Percentiles rank a stretch among this genome's conserved stretches.
Conservation (phyloP, 30 jellyfish, hydroid and myxozoan species). For the Turritopsis rubra region DNA sequence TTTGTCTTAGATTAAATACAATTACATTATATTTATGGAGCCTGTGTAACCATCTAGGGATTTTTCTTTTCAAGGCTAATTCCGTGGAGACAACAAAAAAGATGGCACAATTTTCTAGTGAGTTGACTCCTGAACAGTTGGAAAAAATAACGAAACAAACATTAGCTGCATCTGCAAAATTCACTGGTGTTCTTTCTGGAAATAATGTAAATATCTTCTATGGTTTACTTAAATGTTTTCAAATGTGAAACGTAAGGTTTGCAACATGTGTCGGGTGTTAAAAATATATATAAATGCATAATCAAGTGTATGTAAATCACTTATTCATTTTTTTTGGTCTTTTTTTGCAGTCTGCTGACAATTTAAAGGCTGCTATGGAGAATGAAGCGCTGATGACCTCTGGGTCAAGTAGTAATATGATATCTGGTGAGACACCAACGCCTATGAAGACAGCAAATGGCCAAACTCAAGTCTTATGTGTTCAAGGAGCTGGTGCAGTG, state of each 20-base stretch:
- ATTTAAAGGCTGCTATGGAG: conserved; percentile 28
- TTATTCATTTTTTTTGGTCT: not conserved
- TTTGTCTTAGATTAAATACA: too few species aligned
- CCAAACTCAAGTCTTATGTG: not conserved
- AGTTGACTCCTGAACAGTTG: conserved; percentile 16
- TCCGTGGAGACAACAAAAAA: conserved; percentile 3
- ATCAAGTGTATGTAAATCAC: too few species aligned
- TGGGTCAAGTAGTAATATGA: conserved; percentile 40
- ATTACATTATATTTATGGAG: too few species aligned
- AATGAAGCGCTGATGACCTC: conserved; percentile 11
- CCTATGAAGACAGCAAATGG: conserved; percentile 31
- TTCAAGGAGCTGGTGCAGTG: not conserved
- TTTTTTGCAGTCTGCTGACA: conserved; percentile 36
- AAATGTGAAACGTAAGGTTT: not conserved
- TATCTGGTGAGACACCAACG: conserved; percentile 58
- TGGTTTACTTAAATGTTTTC: not conserved
- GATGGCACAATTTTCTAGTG: conserved; percentile 20
- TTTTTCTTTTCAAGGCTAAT: not conserved
- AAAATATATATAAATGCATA: too few species aligned
- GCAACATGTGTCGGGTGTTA: too few species aligned
- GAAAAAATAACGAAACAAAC: conserved; percentile 11
- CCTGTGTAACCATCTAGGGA: too few species aligned
- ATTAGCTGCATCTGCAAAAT: conserved; percentile 9
- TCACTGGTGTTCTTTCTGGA: conserved; percentile 26
- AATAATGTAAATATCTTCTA: conserved; percentile 17